phyloP scores from a whole-genome alignment of 1,140 invertebrate genomes.

The Penaeus vannamei region DNA sequence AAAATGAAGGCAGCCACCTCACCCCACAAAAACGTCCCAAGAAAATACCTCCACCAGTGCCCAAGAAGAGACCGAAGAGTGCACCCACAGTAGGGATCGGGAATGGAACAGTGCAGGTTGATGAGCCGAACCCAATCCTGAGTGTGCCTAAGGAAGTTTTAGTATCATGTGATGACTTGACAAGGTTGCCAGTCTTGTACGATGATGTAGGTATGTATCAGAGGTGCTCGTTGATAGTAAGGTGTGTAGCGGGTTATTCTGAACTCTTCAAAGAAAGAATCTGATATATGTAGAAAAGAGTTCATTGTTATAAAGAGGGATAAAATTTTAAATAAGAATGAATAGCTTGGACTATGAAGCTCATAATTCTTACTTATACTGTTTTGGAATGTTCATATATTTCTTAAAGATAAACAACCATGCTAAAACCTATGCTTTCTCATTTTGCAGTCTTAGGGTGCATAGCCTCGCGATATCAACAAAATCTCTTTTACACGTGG shows the following conservation, averaged over 20 bases:
- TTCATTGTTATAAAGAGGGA: too few species aligned
- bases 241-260: not conserved
- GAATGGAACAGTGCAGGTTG: not conserved
- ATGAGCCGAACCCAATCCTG: not conserved
- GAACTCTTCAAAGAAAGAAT: not conserved
- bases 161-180: conserved; percentile 26
- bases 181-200: conserved; percentile 38
- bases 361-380: too few species aligned
- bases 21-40: too few species aligned
- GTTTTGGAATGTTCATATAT: too few species aligned
- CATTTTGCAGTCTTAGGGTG: conserved; percentile 60
- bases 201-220: conserved; percentile 10
- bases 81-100: not conserved
- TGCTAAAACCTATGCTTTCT: not conserved
- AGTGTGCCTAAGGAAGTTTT: not conserved
- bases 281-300: too few species aligned
- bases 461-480: conserved; percentile 37
- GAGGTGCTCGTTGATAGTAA: not conserved
- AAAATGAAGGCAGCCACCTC: too few species aligned
- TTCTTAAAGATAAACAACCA: not conserved
- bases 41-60: too few species aligned
- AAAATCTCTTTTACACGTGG: conserved; percentile 62
- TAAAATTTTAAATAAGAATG: too few species aligned
- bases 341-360: too few species aligned
- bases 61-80: not conserved